Base-by-base conservation (phyloP, 2,113 vertebrate genomes). In the Salvelinus alpinus region DNA sequence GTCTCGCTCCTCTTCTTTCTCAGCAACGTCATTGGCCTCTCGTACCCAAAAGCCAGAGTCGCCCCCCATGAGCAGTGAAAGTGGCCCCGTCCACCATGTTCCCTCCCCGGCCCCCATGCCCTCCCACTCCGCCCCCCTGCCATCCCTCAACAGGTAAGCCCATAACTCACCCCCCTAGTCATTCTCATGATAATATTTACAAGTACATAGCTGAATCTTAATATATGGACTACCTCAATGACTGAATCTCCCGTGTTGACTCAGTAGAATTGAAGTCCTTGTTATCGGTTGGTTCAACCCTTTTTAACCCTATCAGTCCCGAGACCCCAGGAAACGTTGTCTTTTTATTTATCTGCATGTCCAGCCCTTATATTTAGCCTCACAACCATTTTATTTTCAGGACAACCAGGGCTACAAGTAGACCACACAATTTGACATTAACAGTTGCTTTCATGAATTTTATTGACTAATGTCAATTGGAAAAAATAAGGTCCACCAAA, bases 101-200 rank as follows among this genome's bases (percentile, higher is more conserved):
- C 94, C 90, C 85, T 95, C 78, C 77, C 95, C 92, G 60, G 86
- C 86, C 75, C 89, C 95, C 20, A 87, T 90, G 6, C 90, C 96
- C 0, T 94, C 94, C 72, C 95, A 96, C 3, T 93, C 89, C 85
- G 88, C 90, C 57, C 85, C 95, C 0, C 92, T 96, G 51, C 92
- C 95, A 5, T 94, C 95, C 14, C 94, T 96, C 86, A 96, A 80
- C 96, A 98, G 95, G 97, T 99, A 93, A 51, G 34, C n/a, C 44
- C 18, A 47, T 3, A 6, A 6, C 34, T 66, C 1, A 1, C 2
- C 74, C 85, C 38, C 31, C 6, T 34, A 13, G 7, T 16, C 29
- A 62, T 24, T 5, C 48, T 38, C 22, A 24, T 16, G 80, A 86
- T 88, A 24, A 84, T 92, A 7, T 84, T 86, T 85, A 82, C 87